Evolutionary conservation across 2,888 invertebrate genomes (phyloP), one percentile per base, ranked within the genome.

Genomic region (Deroplatys truncata): DNA sequence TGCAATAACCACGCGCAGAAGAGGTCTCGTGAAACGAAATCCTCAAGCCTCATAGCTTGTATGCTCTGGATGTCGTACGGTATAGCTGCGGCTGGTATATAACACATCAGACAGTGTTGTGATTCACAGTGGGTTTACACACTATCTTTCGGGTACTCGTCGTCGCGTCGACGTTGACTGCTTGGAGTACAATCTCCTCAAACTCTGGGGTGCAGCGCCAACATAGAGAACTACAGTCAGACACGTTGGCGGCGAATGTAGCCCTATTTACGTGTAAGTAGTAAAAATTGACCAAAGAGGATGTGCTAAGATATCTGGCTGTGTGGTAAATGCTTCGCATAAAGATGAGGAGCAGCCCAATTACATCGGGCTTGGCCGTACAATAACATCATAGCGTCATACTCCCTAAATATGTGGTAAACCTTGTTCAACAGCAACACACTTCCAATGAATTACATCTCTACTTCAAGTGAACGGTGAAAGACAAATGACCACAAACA

Each of bases 1-100:
- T 88, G 88, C 84, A 88, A 43, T 15, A 88, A 88, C 88, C 88
- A 88, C 88, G 15, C 31, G 84, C n/a, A n/a, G n/a, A n/a, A n/a
- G n/a, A n/a, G n/a, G n/a, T n/a, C 86, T 43, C n/a, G 31, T 56
- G 86, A 43, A 29, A n/a, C n/a, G n/a, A n/a, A n/a, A n/a, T n/a
- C n/a, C n/a, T n/a, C n/a, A n/a, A n/a, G n/a, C n/a, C 16, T 9
- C 86, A 86, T 15, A 28, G 82, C n/a, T 9, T 84, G 88, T 35
- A 82, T 25, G 7, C 29, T 29, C 29, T n/a, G 84, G 84, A 28
- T 13, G n/a, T 16, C 15, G 4, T 8, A 2, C 15, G 84, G 85
- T 85, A 84, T 3, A 13, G 28, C 43, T 43, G 43, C 43, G 5
- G 7, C 43, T 43, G 7, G 10, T 43, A 10, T 5, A 10, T 5